phyloP scores from a whole-genome alignment of 2,797 vertebrate genomes.

The Mus caroli region DNA sequence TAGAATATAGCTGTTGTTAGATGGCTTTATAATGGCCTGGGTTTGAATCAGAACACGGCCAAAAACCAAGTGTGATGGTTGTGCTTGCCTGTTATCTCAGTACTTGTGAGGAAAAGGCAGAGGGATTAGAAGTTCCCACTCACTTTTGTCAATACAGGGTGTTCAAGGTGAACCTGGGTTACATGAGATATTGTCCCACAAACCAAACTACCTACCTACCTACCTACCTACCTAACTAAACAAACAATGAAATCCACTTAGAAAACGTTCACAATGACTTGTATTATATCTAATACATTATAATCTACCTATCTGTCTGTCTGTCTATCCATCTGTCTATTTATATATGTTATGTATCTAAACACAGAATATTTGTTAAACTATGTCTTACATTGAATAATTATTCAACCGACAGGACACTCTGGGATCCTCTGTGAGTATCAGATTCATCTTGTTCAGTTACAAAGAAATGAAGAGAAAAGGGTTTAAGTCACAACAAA shows the following conservation, averaged over 20 bases:
- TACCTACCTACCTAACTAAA: too few relatives aligned
- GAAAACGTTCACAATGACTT: constrained; percentile 44
- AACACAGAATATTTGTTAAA: constrained; percentile 6
- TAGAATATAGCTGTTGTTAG: background rate
- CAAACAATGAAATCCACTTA: background rate
- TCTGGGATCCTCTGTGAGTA: background rate
- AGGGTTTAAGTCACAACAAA: background rate
- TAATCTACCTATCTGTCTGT: background rate
- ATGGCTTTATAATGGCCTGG: background rate
- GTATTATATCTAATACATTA: constrained; percentile 42
- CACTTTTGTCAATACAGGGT: background rate
- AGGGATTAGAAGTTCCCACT: background rate
- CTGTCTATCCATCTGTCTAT: background rate
- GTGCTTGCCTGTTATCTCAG: background rate
- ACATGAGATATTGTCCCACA: background rate
- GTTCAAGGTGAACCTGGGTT: background rate
- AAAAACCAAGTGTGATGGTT: background rate
- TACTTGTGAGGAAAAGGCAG: background rate
- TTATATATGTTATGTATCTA: background rate
- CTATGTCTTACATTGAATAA: background rate
- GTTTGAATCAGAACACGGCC: background rate
- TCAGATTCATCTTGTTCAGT: constrained; percentile 24
- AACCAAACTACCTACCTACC: too few relatives aligned
- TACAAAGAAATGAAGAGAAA: constrained; percentile 49
- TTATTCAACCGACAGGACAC: background rate